Conservation (phyloP, 2,113 vertebrate genomes). For the Cololabis saira region DNA sequence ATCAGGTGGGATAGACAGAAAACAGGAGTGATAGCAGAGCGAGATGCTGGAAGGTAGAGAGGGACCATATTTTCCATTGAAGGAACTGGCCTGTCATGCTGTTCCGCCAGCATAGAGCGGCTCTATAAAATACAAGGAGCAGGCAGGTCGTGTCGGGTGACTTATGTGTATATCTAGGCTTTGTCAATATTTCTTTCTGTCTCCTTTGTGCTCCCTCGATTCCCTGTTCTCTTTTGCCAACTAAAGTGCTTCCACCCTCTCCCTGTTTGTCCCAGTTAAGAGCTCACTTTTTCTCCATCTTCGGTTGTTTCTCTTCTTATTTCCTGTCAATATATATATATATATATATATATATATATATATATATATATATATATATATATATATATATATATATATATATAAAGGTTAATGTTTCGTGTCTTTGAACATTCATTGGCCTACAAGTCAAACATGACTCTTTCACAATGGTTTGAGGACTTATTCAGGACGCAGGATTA, state of each 20-base stretch:
- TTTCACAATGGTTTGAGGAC: slow-evolving; percentile 36
- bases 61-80: slow-evolving; percentile 84
- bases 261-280: slow-evolving; percentile 19
- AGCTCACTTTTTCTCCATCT: slow-evolving; percentile 35
- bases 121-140: slow-evolving; percentile 82
- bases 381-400: too few species aligned
- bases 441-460: slow-evolving; percentile 21
- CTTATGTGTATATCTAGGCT: slow-evolving; percentile 86
- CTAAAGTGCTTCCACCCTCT: slow-evolving; percentile 23
- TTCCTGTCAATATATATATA: neutral
- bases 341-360: too few species aligned
- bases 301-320: slow-evolving; percentile 12
- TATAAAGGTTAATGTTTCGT: slow-evolving; percentile 1
- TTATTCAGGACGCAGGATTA: slow-evolving; percentile 30
- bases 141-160: slow-evolving; percentile 81
- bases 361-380: too few species aligned
- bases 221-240: slow-evolving; percentile 33
- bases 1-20: slow-evolving; percentile 81
- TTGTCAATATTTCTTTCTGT: slow-evolving; percentile 88
- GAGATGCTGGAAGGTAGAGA: slow-evolving; percentile 68
- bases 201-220: slow-evolving; percentile 61
- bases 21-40: slow-evolving; percentile 74
- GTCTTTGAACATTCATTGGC: slow-evolving; percentile 18
- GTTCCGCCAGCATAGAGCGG: slow-evolving; percentile 83
- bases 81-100: slow-evolving; percentile 87